Conservation (phyloP, 2,797 vertebrate species). For the Sternotherus odoratus region DNA sequence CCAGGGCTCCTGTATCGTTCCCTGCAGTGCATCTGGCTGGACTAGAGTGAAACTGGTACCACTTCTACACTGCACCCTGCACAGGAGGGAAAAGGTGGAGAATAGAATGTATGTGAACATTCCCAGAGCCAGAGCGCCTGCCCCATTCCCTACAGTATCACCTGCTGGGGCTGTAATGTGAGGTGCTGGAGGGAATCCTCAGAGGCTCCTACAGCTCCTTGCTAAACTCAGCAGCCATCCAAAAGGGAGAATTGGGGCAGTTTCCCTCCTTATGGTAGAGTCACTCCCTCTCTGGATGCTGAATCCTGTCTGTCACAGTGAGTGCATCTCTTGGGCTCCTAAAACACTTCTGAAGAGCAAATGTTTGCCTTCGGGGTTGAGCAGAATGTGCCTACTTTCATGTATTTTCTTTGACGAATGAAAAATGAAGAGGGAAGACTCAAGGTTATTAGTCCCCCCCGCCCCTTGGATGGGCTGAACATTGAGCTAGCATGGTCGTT, state of each 20-base stretch:
- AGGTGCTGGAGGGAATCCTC: not conserved
- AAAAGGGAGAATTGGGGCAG: not conserved
- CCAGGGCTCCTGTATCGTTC: not conserved
- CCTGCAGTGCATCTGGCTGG: not conserved
- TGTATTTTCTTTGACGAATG: not conserved
- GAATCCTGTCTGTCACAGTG: not conserved
- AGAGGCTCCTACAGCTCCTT: not conserved
- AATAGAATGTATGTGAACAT: not conserved
- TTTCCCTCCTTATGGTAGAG: not conserved
- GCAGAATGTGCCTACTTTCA: not conserved
- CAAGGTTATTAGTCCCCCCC: not conserved
- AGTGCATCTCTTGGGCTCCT: not conserved
- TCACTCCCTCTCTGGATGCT: not conserved
- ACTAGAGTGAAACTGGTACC: not conserved
- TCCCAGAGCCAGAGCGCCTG: not conserved
- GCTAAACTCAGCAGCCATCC: not conserved
- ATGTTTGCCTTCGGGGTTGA: not conserved
- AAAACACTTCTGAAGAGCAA: not conserved
- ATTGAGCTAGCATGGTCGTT: not conserved
- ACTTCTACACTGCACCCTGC: conserved; percentile 14
- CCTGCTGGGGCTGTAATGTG: not conserved
- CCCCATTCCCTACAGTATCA: not conserved
- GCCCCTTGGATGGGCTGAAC: not conserved
- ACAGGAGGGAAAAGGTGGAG: not conserved
- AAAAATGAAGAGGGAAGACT: not conserved